Conservation (phyloP, 2,113 vertebrate genomes). For the Taxidea taxus region DNA sequence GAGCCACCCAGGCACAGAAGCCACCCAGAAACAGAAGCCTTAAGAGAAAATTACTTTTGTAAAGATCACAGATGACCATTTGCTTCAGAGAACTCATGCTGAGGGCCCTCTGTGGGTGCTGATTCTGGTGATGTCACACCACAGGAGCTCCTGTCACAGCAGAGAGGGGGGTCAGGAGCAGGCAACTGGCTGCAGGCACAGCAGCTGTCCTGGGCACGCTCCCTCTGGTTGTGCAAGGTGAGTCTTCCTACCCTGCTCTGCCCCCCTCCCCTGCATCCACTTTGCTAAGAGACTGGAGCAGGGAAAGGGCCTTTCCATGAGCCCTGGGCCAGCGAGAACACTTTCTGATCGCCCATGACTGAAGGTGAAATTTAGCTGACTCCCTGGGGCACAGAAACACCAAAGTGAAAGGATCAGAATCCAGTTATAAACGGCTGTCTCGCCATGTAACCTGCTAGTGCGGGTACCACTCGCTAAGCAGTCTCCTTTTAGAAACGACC, state of each 20-base stretch:
- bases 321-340: background rate
- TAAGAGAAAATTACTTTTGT: background rate
- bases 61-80: too few species aligned
- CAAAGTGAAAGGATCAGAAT: background rate
- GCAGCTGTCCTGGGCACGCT: fast-evolving
- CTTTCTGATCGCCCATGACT: background rate
- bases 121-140: fast-evolving
- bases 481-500: background rate
- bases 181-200: fast-evolving
- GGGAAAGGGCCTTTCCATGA: fast-evolving
- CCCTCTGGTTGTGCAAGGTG: fast-evolving
- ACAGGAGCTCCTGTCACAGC: background rate
- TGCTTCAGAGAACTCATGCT: fast-evolving
- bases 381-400: fast-evolving
- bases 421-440: background rate
- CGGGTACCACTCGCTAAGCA: background rate
- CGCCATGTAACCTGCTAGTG: fast-evolving
- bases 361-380: background rate
- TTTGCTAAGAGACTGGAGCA: background rate
- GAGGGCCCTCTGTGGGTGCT: too few species aligned
- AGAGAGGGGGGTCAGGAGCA: background rate
- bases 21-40: background rate
- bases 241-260: fast-evolving
- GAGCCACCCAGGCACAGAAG: too few species aligned
- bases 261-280: fast-evolving